phyloP scores from a whole-genome alignment of 1,140 invertebrate species.

The Bombyx mori region DNA sequence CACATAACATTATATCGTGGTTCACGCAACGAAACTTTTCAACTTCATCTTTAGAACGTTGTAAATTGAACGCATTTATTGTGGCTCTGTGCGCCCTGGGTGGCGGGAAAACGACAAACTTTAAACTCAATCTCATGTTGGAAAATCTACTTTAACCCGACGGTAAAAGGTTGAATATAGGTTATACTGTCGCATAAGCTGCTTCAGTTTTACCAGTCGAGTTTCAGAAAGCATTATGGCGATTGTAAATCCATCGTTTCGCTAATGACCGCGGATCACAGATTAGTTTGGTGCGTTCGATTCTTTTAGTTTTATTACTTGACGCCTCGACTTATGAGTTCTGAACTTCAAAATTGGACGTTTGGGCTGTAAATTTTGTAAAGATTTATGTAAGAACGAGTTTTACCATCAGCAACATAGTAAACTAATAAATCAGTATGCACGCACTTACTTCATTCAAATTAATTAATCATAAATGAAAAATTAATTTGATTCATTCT shows the following conservation, averaged over 20 bases:
- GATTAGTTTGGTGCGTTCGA: slow-evolving; percentile 4
- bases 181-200: neutral
- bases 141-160: neutral
- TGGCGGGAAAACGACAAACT: slow-evolving; percentile 18
- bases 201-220: slow-evolving; percentile 15
- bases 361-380: slow-evolving; percentile 2
- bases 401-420: neutral
- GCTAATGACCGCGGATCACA: slow-evolving; percentile 35
- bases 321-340: neutral
- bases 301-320: slow-evolving; percentile 5
- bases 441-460: neutral
- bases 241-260: slow-evolving; percentile 42
- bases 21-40: slow-evolving; percentile 34
- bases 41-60: slow-evolving; percentile 42
- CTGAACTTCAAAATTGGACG: neutral
- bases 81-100: slow-evolving; percentile 37
- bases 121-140: neutral
- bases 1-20: slow-evolving; percentile 5
- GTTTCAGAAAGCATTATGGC: slow-evolving; percentile 37
- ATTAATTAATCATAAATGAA: neutral
- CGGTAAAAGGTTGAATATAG: no score
- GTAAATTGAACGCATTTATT: slow-evolving; percentile 54
- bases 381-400: neutral
- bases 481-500: neutral
- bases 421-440: neutral